Evolutionary conservation across 2,797 vertebrate species (phyloP).

Genomic region (Mus minutoides): DNA sequence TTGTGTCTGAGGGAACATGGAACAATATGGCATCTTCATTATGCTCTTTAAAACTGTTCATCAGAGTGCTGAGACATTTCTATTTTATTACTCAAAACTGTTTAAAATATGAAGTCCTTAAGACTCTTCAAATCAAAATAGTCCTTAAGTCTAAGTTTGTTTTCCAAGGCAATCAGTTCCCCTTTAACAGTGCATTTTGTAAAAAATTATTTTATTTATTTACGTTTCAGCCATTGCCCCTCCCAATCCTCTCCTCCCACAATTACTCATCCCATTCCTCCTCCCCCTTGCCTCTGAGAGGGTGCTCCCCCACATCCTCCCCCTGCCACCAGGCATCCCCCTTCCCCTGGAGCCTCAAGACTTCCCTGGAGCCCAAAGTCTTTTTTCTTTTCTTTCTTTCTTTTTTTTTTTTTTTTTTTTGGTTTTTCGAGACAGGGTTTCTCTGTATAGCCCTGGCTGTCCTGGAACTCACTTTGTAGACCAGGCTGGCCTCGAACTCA

Average conservation of each 20-base stretch:
- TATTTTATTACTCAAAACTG: not conserved
- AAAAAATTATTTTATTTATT: not conserved
- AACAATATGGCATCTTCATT: not conserved
- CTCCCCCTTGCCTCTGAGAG: no score
- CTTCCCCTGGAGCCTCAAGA: no score
- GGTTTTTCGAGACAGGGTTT: no score
- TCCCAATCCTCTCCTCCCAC: not conserved
- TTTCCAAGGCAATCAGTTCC: not conserved
- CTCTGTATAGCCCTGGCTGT: no score
- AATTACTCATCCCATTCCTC: not conserved
- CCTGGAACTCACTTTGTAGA: no score
- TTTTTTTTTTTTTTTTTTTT: no score
- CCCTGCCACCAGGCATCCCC: no score
- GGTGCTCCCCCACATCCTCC: no score
- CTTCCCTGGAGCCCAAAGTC: no score
- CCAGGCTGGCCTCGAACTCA: no score
- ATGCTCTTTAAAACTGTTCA: not conserved
- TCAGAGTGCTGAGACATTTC: not conserved
- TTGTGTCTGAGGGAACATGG: not conserved
- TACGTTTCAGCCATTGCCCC: not conserved
- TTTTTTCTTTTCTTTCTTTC: no score
- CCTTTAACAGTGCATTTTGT: not conserved
- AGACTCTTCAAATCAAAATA: slow-evolving; percentile 22
- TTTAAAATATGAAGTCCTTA: not conserved
- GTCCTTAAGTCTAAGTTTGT: not conserved